Conservation (phyloP, 2,888 invertebrate genomes). For the Lissonota sp. region DNA sequence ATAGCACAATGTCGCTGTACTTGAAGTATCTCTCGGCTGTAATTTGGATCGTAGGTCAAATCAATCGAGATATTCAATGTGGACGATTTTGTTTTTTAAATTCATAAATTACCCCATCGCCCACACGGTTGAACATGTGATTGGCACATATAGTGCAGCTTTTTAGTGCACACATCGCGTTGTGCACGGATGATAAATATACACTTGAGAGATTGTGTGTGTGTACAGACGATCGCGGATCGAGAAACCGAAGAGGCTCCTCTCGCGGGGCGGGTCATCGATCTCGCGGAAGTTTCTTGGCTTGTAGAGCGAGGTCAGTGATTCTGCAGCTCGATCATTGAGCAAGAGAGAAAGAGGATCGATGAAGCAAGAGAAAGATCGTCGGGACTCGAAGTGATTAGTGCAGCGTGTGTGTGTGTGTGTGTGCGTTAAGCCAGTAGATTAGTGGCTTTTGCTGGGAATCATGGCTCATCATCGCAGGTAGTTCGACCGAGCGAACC, state of each 20-base stretch:
- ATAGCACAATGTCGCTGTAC: too few species aligned
- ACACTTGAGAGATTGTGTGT: slow-evolving; percentile 29
- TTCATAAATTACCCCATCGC: slow-evolving; percentile 57
- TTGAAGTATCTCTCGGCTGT: slow-evolving; percentile 1
- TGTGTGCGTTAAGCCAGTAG: background rate
- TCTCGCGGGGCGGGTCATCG: slow-evolving; percentile 62
- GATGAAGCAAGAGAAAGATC: background rate
- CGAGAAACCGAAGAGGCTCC: slow-evolving; percentile 22
- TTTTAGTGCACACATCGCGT: background rate
- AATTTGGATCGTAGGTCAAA: slow-evolving; percentile 59
- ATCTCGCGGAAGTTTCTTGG: slow-evolving; percentile 64
- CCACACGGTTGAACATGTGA: slow-evolving; percentile 41
- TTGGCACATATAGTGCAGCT: slow-evolving; percentile 29
- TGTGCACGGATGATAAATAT: slow-evolving; percentile 55
- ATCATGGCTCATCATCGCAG: slow-evolving; percentile 56
- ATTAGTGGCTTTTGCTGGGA: slow-evolving; percentile 46
- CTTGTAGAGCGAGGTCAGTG: slow-evolving; percentile 64
- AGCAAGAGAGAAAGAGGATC: slow-evolving; percentile 11
- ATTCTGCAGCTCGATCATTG: slow-evolving; percentile 56
- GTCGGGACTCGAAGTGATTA: slow-evolving; percentile 52
- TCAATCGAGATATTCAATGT: slow-evolving; percentile 58
- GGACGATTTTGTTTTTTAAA: slow-evolving; percentile 53
- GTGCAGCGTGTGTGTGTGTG: slow-evolving; percentile 5
- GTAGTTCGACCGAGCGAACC: slow-evolving; percentile 56
- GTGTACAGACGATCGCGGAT: slow-evolving; percentile 22